Percentiles rank a stretch among this genome's conserved stretches.
Evolutionary conservation across 2,888 invertebrate genomes (phyloP).

Genomic region (Seira musarum): DNA sequence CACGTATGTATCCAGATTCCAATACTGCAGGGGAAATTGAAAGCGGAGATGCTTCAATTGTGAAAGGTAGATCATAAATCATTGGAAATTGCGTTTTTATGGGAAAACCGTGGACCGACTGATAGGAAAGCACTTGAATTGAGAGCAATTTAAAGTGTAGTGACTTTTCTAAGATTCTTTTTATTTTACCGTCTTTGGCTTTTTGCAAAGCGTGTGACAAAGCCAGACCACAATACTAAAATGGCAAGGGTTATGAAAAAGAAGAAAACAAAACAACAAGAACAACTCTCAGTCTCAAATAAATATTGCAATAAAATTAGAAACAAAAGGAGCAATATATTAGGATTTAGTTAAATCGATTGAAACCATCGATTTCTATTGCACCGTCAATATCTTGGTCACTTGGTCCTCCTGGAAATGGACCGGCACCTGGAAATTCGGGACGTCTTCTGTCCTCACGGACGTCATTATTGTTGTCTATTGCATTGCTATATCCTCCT

Average conservation of each 20-base stretch:
- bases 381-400: neutral
- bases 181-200: slow-evolving; percentile 12
- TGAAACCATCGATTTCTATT: neutral
- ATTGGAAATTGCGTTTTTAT: neutral
- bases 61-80: slow-evolving; percentile 6
- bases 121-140: neutral
- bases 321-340: neutral
- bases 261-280: neutral
- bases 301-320: slow-evolving; percentile 38
- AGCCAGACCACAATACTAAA: neutral
- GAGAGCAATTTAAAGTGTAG: neutral
- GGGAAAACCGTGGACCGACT: neutral
- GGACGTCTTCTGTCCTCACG: slow-evolving; percentile 21
- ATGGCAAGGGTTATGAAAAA: neutral
- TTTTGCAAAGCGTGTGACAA: neutral
- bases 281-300: slow-evolving; percentile 52
- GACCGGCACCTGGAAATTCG: neutral
- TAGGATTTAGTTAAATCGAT: slow-evolving; percentile 16
- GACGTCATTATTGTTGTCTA: slow-evolving; percentile 2
- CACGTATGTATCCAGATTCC: too few relatives aligned
- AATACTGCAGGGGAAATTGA: neutral
- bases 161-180: neutral
- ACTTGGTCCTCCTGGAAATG: slow-evolving; percentile 18
- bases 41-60: neutral
- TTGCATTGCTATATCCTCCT: slow-evolving; percentile 14